phyloP scores from a whole-genome alignment of 2,888 invertebrate species.

The Drosophila monieri region DNA sequence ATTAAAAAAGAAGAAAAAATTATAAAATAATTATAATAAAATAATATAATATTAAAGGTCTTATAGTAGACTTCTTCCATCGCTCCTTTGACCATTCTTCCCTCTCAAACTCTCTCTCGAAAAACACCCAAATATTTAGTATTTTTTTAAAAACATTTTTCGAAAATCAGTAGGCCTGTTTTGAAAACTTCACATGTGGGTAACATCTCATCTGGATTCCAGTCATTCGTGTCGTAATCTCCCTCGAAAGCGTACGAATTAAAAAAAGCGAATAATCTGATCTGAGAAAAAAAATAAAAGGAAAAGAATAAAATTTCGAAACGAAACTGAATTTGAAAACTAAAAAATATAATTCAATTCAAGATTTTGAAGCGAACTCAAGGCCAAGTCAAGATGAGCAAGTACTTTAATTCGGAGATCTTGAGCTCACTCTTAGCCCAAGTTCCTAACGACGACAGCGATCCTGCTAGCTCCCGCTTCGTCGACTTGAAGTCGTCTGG shows the following conservation, averaged over 20 bases:
- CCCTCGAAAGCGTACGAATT: not conserved
- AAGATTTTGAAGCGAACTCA: no score
- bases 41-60: no score
- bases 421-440: not conserved
- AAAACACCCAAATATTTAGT: no score
- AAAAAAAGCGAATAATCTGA: not conserved
- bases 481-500: not conserved
- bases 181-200: no score
- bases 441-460: not conserved
- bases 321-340: not conserved
- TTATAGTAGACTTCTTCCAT: no score
- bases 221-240: not conserved
- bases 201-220: not conserved
- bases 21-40: not conserved
- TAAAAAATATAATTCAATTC: no score
- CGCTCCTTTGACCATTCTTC: no score
- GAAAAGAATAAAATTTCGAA: not conserved
- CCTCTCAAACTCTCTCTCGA: no score
- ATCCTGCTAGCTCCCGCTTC: not conserved
- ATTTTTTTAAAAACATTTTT: no score
- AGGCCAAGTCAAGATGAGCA: not conserved
- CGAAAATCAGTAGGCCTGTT: no score
- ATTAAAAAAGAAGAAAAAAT: not conserved
- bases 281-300: not conserved
- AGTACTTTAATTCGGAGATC: constrained; percentile 3